These are phyloP conservation scores for Heliconius sara DNA, from an alignment of 2,888 invertebrate species.

Conservation along the genomic window DNA sequence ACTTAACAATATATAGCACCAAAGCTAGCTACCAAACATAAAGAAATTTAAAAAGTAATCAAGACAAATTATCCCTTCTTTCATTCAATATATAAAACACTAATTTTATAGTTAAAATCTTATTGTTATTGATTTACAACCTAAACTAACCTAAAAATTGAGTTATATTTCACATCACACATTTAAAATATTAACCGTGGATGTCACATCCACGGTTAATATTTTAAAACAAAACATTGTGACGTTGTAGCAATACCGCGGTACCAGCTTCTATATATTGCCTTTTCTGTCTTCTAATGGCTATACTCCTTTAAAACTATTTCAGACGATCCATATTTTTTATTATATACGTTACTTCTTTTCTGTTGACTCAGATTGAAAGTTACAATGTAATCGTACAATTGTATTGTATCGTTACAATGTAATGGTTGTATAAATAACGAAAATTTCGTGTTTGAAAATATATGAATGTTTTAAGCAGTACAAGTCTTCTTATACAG, in stretches of 20 bases:
- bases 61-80: too few relatives aligned
- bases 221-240: slow-evolving; percentile 21
- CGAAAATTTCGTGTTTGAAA: neutral
- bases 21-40: neutral
- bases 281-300: neutral
- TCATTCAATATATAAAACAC: too few relatives aligned
- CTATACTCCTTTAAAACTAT: slow-evolving; percentile 1
- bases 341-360: slow-evolving; percentile 5
- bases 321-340: neutral
- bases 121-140: neutral
- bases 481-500: slow-evolving; percentile 14
- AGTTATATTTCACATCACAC: too few relatives aligned
- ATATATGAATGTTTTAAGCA: neutral
- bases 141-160: neutral
- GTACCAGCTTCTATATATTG: slow-evolving; percentile 32
- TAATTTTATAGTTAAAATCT: neutral
- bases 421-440: neutral
- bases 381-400: neutral
- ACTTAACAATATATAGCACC: neutral
- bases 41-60: too few relatives aligned
- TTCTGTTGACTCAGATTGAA: neutral
- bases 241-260: slow-evolving; percentile 31
- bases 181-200: too few relatives aligned
- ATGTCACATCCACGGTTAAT: too few relatives aligned
- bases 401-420: too few relatives aligned